Percentiles rank a stretch among this genome's conserved stretches.
These are phyloP conservation scores for Drosophila picticornis DNA, from an alignment of 2,888 invertebrate species.

Conservation along the genomic window DNA sequence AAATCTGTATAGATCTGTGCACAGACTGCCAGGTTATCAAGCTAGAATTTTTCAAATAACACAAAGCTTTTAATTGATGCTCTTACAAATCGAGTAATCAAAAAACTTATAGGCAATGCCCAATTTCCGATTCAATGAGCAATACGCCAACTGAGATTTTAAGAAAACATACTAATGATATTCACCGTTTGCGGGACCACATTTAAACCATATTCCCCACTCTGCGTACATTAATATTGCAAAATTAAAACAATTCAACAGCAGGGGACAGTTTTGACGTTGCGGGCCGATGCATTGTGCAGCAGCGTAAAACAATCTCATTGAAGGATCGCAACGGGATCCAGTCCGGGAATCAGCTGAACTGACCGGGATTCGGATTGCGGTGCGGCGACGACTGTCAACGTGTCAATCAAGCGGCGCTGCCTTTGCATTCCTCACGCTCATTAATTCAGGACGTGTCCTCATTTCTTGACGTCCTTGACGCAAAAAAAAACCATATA, in stretches of 20 bases:
- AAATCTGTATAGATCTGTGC: neutral
- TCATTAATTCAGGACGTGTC: conserved; percentile 66
- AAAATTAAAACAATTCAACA: conserved; percentile 63
- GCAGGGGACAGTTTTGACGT: conserved; percentile 43
- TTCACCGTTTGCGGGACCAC: neutral
- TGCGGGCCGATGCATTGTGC: conserved; percentile 27
- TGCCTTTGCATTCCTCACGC: conserved; percentile 39
- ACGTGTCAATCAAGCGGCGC: conserved; percentile 81
- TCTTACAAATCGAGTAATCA: neutral
- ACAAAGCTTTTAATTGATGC: neutral
- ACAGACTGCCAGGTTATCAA: neutral
- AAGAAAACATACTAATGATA: neutral
- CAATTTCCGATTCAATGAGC: conserved; percentile 14
- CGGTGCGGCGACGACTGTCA: conserved; percentile 68
- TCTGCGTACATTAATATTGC: conserved; percentile 19
- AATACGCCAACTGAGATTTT: neutral
- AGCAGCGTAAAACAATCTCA: conserved; percentile 50
- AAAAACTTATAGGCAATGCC: neutral
- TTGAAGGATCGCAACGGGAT: conserved; percentile 81
- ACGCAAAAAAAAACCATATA: conserved; percentile 19
- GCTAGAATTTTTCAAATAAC: neutral
- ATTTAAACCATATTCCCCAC: conserved; percentile 18
- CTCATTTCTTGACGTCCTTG: conserved; percentile 63
- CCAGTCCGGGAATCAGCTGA: conserved; percentile 39
- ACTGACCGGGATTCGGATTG: conserved; percentile 49